Evolutionary conservation across 2,113 vertebrate genomes (phyloP).

Genomic region (Actinemys pallida): DNA sequence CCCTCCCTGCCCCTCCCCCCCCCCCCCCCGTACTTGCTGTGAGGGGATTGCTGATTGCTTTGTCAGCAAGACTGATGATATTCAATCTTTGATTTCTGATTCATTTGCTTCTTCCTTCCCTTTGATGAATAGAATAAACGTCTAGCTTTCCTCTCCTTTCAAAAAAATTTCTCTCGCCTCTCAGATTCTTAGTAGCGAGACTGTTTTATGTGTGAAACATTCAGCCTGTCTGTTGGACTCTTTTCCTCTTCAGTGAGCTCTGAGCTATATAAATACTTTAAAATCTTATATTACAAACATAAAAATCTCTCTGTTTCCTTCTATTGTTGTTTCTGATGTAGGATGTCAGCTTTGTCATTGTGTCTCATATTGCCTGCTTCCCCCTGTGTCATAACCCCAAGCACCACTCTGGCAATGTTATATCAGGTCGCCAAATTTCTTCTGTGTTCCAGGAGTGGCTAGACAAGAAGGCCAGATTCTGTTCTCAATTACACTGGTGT

Average conservation of each 20-base stretch:
- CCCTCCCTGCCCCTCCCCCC: background rate
- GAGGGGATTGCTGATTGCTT: slow-evolving; percentile 63
- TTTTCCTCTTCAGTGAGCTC: slow-evolving; percentile 41
- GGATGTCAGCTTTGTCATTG: slow-evolving; percentile 36
- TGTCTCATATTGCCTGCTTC: background rate
- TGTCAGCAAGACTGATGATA: slow-evolving; percentile 74
- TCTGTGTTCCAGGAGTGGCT: background rate
- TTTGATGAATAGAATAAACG: slow-evolving; percentile 70
- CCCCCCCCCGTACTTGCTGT: slow-evolving; percentile 41
- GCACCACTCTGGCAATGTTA: background rate
- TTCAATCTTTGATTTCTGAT: slow-evolving; percentile 76
- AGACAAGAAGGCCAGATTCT: background rate
- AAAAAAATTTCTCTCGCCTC: slow-evolving; percentile 64
- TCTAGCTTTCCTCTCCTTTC: slow-evolving; percentile 52
- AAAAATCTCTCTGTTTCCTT: slow-evolving; percentile 58
- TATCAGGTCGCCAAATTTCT: background rate
- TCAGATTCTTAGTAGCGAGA: slow-evolving; percentile 54
- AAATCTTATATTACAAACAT: slow-evolving; percentile 45
- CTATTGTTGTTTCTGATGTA: slow-evolving; percentile 24
- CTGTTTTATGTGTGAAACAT: slow-evolving; percentile 38
- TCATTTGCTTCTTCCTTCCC: slow-evolving; percentile 62
- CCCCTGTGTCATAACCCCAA: background rate
- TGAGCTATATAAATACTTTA: slow-evolving; percentile 63
- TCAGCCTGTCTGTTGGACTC: slow-evolving; percentile 32
- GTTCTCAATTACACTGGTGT: background rate